These are phyloP conservation scores for Drosophila pruinosa DNA, from an alignment of 1,140 invertebrate species.

Conservation along the genomic window DNA sequence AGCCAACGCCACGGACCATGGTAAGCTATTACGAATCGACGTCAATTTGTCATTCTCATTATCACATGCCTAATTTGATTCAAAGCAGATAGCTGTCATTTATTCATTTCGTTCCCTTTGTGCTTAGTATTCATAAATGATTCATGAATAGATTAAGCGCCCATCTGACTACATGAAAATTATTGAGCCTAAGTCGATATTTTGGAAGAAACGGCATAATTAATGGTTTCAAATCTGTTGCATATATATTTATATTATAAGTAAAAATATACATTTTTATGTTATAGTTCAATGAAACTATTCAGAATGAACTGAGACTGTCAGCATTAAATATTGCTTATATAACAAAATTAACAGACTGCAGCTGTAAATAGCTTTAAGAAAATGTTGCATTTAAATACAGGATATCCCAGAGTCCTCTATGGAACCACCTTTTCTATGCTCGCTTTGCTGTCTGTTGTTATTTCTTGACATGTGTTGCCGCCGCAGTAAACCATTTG, in stretches of 20 bases:
- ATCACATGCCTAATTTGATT: slow-evolving; percentile 2
- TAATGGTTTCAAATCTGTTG: too few species aligned
- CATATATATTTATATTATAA: neutral
- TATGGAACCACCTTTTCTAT: neutral
- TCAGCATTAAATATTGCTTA: neutral
- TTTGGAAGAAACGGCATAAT: neutral
- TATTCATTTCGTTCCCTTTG: neutral
- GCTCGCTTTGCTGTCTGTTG: slow-evolving; percentile 26
- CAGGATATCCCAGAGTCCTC: slow-evolving; percentile 10
- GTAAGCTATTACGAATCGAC: neutral
- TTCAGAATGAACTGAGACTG: neutral
- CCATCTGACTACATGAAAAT: neutral
- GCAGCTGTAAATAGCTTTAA: neutral
- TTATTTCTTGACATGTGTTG: slow-evolving; percentile 67
- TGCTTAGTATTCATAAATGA: neutral
- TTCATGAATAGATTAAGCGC: neutral
- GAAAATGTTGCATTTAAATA: neutral
- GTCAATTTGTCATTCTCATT: neutral
- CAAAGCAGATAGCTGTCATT: neutral
- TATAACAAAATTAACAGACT: neutral
- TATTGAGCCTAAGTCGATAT: neutral
- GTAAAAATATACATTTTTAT: neutral
- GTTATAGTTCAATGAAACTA: neutral
- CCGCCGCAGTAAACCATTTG: slow-evolving; percentile 63
- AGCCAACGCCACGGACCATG: neutral